Base-by-base conservation (phyloP, 2,888 invertebrate species). In the Leptinotarsa haldemani region DNA sequence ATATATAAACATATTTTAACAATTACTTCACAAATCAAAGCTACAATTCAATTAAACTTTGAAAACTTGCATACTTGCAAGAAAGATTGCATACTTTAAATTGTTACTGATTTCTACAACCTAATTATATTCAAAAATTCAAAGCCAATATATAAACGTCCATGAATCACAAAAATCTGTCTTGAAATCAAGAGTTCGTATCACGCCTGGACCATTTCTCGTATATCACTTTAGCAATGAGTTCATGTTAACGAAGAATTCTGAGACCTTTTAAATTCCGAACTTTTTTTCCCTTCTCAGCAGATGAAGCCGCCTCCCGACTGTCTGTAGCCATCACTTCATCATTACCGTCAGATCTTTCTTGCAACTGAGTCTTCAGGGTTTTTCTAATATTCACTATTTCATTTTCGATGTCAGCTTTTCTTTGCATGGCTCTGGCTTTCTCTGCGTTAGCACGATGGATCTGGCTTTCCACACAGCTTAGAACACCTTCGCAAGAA, bases 391-490 rank as follows among this genome's bases (percentile, higher is more conserved):
- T 94, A 86, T 93, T 95, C 15, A 92, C 85, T 84, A 97, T 97
- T 91, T 97, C 96, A 86, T 93, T 92, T 79, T 98, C 97, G 83
- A 97, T 93, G 77, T 92, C 91, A 74, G 94, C 93, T 83, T 94
- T 95, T 80, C 96, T 94, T 82, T 93, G 92, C 47, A 94, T 91
- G 67, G 94, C 92, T 78, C 91, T 91, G 74, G 94, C 94, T 86
- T 97, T 97, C 83, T 95, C 94, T 12, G 90, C 87, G 87, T 98
- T 98, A 0, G 98, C 98, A 69, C 94, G 90, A 77, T 91, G 91
- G 79, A 98, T 96, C 88, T 98, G 97, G 70, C 93, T 91, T 84
- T 97, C 97, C 12, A 98, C 96, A 79, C 96, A 96, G 77, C 91
- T 92, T 72, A 98, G 90, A 30, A 98, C 95, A 3, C 77, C 92